These are phyloP conservation scores for Triplophysa dalaica DNA, from an alignment of 2,113 vertebrate species.

Conservation along the genomic window DNA sequence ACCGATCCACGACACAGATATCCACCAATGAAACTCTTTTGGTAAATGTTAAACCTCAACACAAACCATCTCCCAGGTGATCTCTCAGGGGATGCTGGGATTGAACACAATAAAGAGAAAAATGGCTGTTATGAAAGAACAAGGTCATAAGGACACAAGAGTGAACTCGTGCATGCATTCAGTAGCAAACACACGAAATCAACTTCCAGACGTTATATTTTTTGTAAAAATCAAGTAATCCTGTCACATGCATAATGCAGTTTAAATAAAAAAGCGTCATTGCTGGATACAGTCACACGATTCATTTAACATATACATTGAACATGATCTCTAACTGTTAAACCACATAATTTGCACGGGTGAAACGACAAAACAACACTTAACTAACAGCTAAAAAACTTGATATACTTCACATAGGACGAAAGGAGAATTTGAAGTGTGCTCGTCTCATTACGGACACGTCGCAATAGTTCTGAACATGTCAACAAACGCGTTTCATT, in stretches of 20 bases:
- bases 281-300: background rate
- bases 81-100: background rate
- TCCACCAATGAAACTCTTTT: background rate
- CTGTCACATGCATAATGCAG: background rate
- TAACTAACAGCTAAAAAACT: background rate
- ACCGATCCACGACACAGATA: no score
- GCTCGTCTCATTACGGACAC: background rate
- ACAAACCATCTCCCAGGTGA: background rate
- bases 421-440: background rate
- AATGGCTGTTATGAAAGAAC: background rate
- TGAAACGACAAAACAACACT: background rate
- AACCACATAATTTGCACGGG: background rate
- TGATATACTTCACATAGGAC: background rate
- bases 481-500: background rate
- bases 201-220: background rate
- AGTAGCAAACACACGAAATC: background rate
- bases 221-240: background rate
- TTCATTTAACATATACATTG: background rate
- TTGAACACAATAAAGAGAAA: conserved; percentile 4
- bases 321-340: background rate
- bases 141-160: conserved; percentile 7
- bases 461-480: background rate
- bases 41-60: background rate
- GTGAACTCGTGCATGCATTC: background rate
- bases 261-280: background rate